Evolutionary conservation across 2,888 invertebrate species (phyloP).

Genomic region (Byasa hedistus): DNA sequence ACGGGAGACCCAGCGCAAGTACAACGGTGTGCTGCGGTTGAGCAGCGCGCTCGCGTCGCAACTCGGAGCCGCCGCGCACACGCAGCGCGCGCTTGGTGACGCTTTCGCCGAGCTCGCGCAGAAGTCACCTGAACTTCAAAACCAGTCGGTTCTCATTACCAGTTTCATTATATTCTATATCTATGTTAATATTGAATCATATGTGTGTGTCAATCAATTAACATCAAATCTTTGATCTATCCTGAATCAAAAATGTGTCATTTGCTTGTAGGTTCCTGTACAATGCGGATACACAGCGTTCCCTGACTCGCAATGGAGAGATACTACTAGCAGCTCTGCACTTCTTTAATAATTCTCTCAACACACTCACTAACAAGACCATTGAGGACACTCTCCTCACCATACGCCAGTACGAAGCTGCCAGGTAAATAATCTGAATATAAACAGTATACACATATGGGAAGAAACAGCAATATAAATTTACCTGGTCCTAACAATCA

Average conservation of each 20-base stretch:
- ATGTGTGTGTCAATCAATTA: no score
- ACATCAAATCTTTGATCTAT: no score
- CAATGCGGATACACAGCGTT: constrained; percentile 97
- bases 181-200: background rate
- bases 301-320: constrained; percentile 94
- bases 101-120: constrained; percentile 97
- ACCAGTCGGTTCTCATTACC: constrained; percentile 61
- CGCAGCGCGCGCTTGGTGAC: constrained; percentile 93
- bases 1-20: constrained; percentile 96
- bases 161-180: background rate
- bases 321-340: constrained; percentile 94
- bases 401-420: constrained; percentile 81
- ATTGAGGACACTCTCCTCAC: constrained; percentile 94
- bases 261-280: constrained; percentile 84
- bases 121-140: constrained; percentile 96
- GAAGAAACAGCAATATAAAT: no score
- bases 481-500: no score
- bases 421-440: constrained; percentile 59
- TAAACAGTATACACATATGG: no score
- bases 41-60: constrained; percentile 92
- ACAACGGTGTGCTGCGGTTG: constrained; percentile 91
- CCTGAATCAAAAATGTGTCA: background rate
- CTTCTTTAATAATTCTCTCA: constrained; percentile 97
- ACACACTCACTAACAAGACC: constrained; percentile 97
- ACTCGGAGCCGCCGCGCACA: constrained; percentile 83